Base-by-base conservation (phyloP, 2,113 vertebrate genomes). In the Euleptes europaea region DNA sequence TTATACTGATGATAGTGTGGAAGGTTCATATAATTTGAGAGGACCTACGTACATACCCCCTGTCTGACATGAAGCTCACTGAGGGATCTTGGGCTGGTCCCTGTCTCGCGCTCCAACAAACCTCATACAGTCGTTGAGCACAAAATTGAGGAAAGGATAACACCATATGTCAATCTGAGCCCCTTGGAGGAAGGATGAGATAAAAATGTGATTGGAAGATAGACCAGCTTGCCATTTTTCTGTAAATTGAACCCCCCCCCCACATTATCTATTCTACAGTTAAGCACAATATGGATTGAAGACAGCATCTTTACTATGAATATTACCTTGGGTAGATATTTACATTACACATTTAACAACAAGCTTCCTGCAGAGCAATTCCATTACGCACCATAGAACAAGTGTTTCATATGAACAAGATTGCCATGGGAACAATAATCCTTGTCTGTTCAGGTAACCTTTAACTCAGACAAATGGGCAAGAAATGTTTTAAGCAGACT, bases 361-460 rank as follows among this genome's bases (percentile, higher is more conserved):
- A 73, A 63, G 81, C 44, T 40, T 77, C 28, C 28, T 26, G 4
- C 38, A 60, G 15, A 82, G 35, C 13, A 60, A 60, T 73, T 72
- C 54, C 54, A 15, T 83, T 63, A 63, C 40, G 38, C 38, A 23
- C 17, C 70, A 73, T 51, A 72, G 38, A 71, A 71, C 38, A 73
- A 83, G 28, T n/a, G n/a, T 13, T 77, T 77, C 75, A 38, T 35
- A 57, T 35, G 70, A 83, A 63, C 54, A 73, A 71, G 71, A 83
- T 83, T 63, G n/a, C 28, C 81, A 83, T 44, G 81, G 81, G 54
- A 83, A 73, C 67, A 71, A 54, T 71, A 54, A 40, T n/a, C 17
- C 71, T 73, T 83, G 51, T 73, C 69, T 33, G 28, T 63, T 72
- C 31, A 4, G n/a, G 51, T 73, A 73, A 83, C 38, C 70, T 73